phyloP scores from a whole-genome alignment of 1,140 invertebrate genomes.

The Yoshiicerus persimilis region DNA sequence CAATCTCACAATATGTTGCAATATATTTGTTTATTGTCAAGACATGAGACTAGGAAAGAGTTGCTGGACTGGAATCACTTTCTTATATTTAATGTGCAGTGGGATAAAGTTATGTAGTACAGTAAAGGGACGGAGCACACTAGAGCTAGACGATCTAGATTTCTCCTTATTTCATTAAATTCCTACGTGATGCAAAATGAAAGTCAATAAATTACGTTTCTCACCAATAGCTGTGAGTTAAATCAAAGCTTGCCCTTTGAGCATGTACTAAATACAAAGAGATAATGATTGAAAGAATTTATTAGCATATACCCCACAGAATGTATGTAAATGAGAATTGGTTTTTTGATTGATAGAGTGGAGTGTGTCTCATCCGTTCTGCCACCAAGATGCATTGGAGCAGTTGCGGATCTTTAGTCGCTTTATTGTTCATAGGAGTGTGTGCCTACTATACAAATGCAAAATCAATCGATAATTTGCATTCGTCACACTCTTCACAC shows the following conservation, averaged over 20 bases:
- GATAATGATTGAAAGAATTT: neutral
- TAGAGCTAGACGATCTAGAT: neutral
- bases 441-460: neutral
- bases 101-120: too few species aligned
- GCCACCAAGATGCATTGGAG: slow-evolving; percentile 13
- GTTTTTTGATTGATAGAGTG: slow-evolving; percentile 7
- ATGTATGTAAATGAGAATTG: neutral
- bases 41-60: neutral
- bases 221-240: neutral
- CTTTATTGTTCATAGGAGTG: neutral
- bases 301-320: neutral
- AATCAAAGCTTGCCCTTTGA: neutral
- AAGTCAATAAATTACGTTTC: slow-evolving; percentile 11
- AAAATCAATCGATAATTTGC: neutral
- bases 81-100: too few species aligned
- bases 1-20: too few species aligned
- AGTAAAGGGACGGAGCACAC: neutral
- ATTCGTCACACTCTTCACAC: neutral
- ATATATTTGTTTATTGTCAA: neutral
- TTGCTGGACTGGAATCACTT: neutral
- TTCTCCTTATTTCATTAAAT: slow-evolving; percentile 10
- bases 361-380: neutral
- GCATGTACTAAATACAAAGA: neutral
- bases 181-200: neutral
- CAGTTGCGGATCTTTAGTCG: neutral